Evolutionary conservation across 2,113 vertebrate species (phyloP).

Genomic region (Nymphicus hollandicus): DNA sequence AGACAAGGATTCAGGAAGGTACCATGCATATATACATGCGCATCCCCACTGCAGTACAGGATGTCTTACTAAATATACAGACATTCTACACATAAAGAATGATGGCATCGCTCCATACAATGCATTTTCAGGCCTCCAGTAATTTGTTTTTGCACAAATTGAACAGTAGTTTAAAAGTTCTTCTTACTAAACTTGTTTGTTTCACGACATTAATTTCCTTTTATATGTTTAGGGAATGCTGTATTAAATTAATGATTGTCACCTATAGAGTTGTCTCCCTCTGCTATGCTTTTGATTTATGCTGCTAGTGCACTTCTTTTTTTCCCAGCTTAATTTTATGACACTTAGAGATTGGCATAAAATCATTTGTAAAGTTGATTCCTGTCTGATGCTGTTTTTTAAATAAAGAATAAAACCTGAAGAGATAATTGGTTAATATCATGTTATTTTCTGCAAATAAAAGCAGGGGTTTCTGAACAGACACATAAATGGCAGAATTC

Average conservation of each 20-base stretch:
- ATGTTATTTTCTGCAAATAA: background rate
- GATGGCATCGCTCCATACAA: background rate
- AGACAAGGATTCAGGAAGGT: background rate
- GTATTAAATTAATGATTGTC: background rate
- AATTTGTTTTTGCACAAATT: background rate
- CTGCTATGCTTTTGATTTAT: background rate
- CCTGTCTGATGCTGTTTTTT: background rate
- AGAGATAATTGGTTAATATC: background rate
- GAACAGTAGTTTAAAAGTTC: background rate
- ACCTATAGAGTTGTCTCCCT: fast-evolving
- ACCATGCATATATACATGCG: background rate
- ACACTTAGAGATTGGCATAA: background rate
- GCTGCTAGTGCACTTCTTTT: background rate
- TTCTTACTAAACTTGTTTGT: background rate
- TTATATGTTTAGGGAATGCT: background rate
- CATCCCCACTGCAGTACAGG: fast-evolving
- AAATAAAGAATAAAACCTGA: background rate
- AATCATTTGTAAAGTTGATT: background rate
- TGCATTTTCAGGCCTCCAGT: background rate
- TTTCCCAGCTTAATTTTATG: background rate
- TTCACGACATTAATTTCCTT: background rate
- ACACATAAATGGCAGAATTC: background rate
- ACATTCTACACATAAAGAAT: background rate
- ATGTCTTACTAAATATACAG: background rate
- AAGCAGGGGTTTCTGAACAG: background rate